Percentiles rank a stretch among this genome's conserved stretches.
Conservation (phyloP, 2,888 invertebrate species). For the Coelopa pilipes region DNA sequence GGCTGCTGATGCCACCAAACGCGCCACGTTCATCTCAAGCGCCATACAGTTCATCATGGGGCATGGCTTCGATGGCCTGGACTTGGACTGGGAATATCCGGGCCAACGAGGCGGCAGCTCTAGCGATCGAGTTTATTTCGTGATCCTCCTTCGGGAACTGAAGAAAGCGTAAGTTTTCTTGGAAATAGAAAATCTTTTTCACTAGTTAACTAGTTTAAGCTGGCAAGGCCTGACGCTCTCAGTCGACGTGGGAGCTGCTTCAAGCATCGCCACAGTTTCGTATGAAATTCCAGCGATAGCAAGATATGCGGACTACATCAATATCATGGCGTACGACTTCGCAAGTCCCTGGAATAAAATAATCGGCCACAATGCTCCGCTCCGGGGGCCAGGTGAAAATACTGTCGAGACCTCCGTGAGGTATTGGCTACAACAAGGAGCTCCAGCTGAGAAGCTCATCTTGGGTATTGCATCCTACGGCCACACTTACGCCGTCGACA, state of each 20-base stretch:
- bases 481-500: slow-evolving; percentile 72
- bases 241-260: slow-evolving; percentile 68
- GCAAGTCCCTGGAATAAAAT: background rate
- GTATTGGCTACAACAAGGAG: slow-evolving; percentile 61
- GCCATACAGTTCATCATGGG: slow-evolving; percentile 56
- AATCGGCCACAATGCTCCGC: slow-evolving; percentile 48
- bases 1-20: slow-evolving; percentile 60
- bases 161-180: slow-evolving; percentile 52
- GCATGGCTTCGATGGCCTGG: slow-evolving; percentile 71
- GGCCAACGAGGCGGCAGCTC: slow-evolving; percentile 81
- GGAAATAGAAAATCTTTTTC: too few species aligned
- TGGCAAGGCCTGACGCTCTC: background rate
- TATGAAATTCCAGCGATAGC: slow-evolving; percentile 54
- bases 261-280: slow-evolving; percentile 45
- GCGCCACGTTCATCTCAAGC: slow-evolving; percentile 53
- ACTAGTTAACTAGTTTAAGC: too few species aligned
- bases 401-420: background rate
- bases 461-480: slow-evolving; percentile 80
- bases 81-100: slow-evolving; percentile 75
- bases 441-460: slow-evolving; percentile 72
- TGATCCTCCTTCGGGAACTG: slow-evolving; percentile 48
- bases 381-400: slow-evolving; percentile 67
- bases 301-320: slow-evolving; percentile 51
- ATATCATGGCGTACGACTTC: slow-evolving; percentile 48
- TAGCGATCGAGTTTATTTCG: slow-evolving; percentile 46